Evolutionary conservation across 2,113 vertebrate genomes (phyloP).

Genomic region (Platichthys flesus): DNA sequence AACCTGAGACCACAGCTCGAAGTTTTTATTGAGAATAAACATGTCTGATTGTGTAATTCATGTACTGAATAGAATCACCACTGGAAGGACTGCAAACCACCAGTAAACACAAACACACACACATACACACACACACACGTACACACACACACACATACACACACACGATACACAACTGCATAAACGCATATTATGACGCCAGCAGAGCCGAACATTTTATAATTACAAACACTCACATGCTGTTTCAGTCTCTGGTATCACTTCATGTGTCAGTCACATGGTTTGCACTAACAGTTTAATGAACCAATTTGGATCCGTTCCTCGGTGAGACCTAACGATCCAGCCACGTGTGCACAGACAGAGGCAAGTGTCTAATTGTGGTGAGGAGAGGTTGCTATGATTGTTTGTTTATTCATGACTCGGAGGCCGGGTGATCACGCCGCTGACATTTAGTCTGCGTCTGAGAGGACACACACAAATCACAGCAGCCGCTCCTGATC

Average conservation of each 20-base stretch:
- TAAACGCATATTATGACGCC: conserved; percentile 5
- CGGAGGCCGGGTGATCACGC: neutral
- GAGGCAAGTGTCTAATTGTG: conserved; percentile 12
- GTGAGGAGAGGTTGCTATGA: neutral
- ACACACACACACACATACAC: neutral
- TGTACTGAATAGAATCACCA: neutral
- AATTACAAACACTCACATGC: conserved; percentile 19
- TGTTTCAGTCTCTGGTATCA: conserved; percentile 1
- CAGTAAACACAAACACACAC: neutral
- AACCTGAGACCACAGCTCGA: conserved; percentile 22
- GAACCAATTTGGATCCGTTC: neutral
- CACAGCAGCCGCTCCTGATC: no score
- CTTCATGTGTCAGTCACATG: conserved; percentile 15
- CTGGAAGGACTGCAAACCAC: conserved; percentile 11
- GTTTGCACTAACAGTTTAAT: conserved; percentile 11
- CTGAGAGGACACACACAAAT: no score
- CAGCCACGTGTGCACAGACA: neutral
- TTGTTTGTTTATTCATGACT: conserved; percentile 45
- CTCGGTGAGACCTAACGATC: neutral
- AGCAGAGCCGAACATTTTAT: conserved; percentile 1
- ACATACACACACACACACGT: neutral
- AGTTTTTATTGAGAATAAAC: conserved; percentile 48
- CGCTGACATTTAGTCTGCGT: neutral
- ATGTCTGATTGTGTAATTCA: conserved; percentile 36
- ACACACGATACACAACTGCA: conserved; percentile 5